Evolutionary conservation across 2,888 invertebrate species (phyloP), one percentile per base, ranked within the genome.

Genomic region (Pristionchus japonicus): DNA sequence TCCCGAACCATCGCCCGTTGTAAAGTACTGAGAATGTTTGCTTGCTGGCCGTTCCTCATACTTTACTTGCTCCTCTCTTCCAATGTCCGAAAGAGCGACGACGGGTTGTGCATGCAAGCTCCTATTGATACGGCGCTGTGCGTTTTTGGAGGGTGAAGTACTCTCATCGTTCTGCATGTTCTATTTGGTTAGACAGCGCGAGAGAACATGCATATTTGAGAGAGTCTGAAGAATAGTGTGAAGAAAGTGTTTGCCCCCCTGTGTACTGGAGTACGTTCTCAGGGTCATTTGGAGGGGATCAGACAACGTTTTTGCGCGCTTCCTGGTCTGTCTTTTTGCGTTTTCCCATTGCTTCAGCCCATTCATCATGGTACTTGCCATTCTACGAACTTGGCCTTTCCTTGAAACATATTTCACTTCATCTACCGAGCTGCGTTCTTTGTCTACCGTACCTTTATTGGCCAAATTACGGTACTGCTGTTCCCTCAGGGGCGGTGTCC

Each of bases 71-170:
- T 7, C 61, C n/a, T 61, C 57, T 23, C 57, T 11, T 27, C 27
- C 34, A 34, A 70, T 70, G 70, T 70, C 70, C 70, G 70, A 70
- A 70, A 70, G 70, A 31, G 52, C 52, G 49, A n/a, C n/a, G 49
- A 52, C 1, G 70, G 70, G 70, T 70, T 70, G 70, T 70, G 37
- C 70, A 70, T 70, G 37, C 70, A 70, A 64, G 64, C 31, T 20
- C 52, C 64, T 64, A 11, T 64, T 34, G 64, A 64, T 64, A 31
- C 64, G 27, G 31, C 31, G 31, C 64, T 27, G 37, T 37, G 64
- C 20, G 70, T 70, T 57, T 70, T 70, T 34, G 70, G 37, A 40
- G 70, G 37, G 37, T 64, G 61, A n/a, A 23, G 6, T n/a, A n/a
- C n/a, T n/a, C n/a, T n/a, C n/a, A n/a, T n/a, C n/a, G n/a, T n/a